A percentile compares a stretch with the other conserved stretches of the same genome.
These are phyloP conservation scores for Heliconius ismenius DNA, from an alignment of 2,888 invertebrate species.

Conservation along the genomic window DNA sequence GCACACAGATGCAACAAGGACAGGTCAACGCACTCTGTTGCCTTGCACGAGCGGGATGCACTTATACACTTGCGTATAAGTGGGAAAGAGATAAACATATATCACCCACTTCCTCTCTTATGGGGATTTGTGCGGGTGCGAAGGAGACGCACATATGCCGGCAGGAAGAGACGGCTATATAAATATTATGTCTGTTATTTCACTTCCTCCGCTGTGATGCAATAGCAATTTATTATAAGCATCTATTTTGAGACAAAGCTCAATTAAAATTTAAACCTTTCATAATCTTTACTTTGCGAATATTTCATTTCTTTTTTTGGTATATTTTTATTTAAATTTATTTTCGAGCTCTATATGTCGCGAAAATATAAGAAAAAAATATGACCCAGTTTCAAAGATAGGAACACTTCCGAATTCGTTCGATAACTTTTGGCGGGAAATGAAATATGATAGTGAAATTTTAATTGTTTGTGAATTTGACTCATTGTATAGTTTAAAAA, in stretches of 20 bases:
- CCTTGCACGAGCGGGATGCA: conserved; percentile 73
- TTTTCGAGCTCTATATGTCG: not conserved
- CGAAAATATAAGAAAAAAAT: conserved; percentile 10
- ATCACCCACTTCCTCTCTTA: conserved; percentile 57
- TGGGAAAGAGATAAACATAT: conserved; percentile 55
- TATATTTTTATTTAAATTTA: conserved; percentile 2
- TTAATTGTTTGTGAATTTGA: not conserved
- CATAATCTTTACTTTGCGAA: conserved; percentile 38
- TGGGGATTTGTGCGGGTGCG: conserved; percentile 61
- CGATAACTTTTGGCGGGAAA: conserved; percentile 41
- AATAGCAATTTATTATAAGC: conserved; percentile 71
- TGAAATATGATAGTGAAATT: conserved; percentile 9
- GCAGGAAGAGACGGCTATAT: conserved; percentile 69
- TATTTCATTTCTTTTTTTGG: conserved; percentile 15
- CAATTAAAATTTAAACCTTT: conserved; percentile 60
- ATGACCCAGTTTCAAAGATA: conserved; percentile 20
- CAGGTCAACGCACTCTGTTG: conserved; percentile 81
- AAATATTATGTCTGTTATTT: conserved; percentile 82
- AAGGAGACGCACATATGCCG: conserved; percentile 67
- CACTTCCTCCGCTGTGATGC: conserved; percentile 81
- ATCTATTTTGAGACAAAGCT: conserved; percentile 77
- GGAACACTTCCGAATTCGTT: conserved; percentile 24
- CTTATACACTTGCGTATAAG: conserved; percentile 53
- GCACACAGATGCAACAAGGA: conserved; percentile 79
- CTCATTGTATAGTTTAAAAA: not conserved